A percentile compares a stretch with the other conserved stretches of the same genome.
Conservation (phyloP, 53 echinoderm and acorn worm genomes). For the Hippasteria phrygiana region DNA sequence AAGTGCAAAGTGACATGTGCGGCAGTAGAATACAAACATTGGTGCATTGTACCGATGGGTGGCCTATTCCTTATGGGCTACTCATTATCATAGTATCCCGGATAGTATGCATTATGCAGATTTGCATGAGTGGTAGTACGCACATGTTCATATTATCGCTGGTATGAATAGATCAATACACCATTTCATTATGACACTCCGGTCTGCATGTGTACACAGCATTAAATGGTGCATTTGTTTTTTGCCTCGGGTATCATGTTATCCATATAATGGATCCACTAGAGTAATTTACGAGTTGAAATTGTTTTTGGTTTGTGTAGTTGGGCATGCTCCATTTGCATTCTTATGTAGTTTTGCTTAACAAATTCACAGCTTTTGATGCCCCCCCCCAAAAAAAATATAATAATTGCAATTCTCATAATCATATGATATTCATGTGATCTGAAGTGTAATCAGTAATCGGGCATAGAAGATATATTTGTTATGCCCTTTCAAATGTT, state of each 20-base stretch:
- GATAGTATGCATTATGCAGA: constrained; percentile 2
- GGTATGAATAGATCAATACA: constrained; percentile 1
- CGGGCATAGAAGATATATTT: too few species aligned
- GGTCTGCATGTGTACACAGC: neutral
- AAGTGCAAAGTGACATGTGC: neutral
- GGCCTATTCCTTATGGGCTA: neutral
- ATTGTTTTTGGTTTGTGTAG: too few species aligned
- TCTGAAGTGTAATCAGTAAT: too few species aligned
- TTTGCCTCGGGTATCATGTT: neutral
- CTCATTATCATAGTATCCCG: neutral
- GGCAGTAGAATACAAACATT: neutral
- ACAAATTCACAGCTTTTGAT: too few species aligned
- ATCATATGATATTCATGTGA: too few species aligned
- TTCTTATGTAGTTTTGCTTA: too few species aligned
- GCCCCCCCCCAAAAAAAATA: too few species aligned
- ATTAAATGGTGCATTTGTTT: neutral
- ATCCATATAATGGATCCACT: neutral
- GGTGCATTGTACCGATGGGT: neutral
- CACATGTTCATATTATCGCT: neutral
- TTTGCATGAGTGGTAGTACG: neutral
- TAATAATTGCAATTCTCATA: too few species aligned
- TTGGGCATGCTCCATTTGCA: too few species aligned
- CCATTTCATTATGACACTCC: neutral
- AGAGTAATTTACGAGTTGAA: too few species aligned
- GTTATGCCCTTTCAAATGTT: too few species aligned